Percentiles rank a stretch among this genome's conserved stretches.
Evolutionary conservation across 2,797 vertebrate species (phyloP).

Genomic region (Sorex maritimensis): DNA sequence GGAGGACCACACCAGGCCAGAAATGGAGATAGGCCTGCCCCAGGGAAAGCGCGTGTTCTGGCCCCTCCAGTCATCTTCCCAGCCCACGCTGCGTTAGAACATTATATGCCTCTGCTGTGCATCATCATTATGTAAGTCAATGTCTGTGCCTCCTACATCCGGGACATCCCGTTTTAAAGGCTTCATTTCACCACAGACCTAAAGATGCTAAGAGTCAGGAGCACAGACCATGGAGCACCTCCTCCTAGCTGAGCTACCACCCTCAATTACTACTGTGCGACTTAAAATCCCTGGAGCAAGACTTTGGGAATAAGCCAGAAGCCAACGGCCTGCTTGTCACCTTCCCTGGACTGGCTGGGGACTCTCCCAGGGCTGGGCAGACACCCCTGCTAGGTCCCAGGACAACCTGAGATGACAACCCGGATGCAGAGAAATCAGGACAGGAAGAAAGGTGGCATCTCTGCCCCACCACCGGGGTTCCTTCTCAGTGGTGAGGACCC

Average conservation of each 20-base stretch:
- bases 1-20: too few species aligned
- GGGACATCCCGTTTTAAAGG: conserved; percentile 16
- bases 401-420: too few species aligned
- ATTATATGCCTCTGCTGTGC: background rate
- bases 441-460: background rate
- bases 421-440: background rate
- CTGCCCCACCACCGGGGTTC: background rate
- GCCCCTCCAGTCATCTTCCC: too few species aligned
- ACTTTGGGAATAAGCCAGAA: background rate
- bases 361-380: background rate
- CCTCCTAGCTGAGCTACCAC: too few species aligned
- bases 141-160: background rate
- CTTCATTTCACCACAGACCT: background rate
- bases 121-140: too few species aligned
- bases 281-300: background rate
- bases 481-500: background rate
- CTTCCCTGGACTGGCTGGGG: background rate
- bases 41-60: too few species aligned
- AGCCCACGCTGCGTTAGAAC: background rate
- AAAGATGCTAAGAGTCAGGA: conserved; percentile 46
- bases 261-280: too few species aligned
- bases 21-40: too few species aligned
- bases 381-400: too few species aligned
- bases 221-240: background rate
- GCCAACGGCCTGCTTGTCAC: background rate